These are phyloP conservation scores for Drosophila rufa DNA, from an alignment of 1,140 invertebrate genomes.

Conservation along the genomic window DNA sequence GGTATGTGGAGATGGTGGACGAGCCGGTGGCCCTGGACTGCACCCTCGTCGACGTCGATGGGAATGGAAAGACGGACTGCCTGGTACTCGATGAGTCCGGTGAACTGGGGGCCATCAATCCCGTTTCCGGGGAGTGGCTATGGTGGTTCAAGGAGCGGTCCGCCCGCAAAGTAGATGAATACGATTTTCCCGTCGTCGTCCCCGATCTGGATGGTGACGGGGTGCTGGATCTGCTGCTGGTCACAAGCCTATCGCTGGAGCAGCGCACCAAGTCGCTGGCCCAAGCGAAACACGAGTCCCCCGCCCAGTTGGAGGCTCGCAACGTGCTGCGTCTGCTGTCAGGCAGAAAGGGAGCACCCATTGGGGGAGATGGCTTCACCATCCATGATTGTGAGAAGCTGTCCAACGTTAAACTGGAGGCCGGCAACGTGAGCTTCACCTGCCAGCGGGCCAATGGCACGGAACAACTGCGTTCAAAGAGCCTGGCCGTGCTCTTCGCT, in stretches of 20 bases:
- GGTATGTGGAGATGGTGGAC: conserved; percentile 88
- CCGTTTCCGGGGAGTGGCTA: conserved; percentile 87
- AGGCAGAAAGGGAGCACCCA: conserved; percentile 85
- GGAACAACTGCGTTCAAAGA: conserved; percentile 73
- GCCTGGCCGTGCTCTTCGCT: conserved; percentile 82
- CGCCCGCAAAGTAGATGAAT: conserved; percentile 85
- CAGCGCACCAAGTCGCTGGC: conserved; percentile 65
- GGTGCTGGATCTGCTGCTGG: conserved; percentile 88
- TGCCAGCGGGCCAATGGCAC: conserved; percentile 86
- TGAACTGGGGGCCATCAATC: conserved; percentile 89
- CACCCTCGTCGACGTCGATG: conserved; percentile 89
- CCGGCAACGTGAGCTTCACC: conserved; percentile 74
- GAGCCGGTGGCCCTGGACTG: conserved; percentile 90
- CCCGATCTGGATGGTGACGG: conserved; percentile 90
- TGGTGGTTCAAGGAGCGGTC: conserved; percentile 88
- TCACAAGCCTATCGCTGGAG: conserved; percentile 84
- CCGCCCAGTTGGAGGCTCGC: conserved; percentile 78
- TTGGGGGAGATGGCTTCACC: conserved; percentile 86
- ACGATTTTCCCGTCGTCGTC: conserved; percentile 90
- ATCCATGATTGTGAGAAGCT: conserved; percentile 86
- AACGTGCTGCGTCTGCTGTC: conserved; percentile 89
- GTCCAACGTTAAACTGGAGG: conserved; percentile 83
- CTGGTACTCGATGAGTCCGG: conserved; percentile 90
- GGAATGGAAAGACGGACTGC: conserved; percentile 90
- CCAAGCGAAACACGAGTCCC: conserved; percentile 49